Conservation (phyloP, 1,140 invertebrate genomes). For the Sweltsa coloradensis region DNA sequence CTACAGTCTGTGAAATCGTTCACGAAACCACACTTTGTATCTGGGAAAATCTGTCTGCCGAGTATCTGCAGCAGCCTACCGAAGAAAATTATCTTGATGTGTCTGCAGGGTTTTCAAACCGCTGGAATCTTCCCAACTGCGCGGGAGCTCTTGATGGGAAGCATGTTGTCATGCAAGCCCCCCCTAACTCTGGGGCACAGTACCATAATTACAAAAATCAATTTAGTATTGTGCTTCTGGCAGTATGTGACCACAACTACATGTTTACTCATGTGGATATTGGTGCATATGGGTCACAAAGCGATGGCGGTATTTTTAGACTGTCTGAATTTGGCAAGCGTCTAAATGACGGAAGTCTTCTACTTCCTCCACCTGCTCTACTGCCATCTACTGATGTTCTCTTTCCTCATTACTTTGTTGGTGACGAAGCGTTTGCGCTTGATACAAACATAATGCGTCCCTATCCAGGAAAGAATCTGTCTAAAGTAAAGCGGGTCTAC, state of each 20-base stretch:
- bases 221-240: slow-evolving; percentile 1
- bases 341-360: slow-evolving; percentile 7
- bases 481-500: slow-evolving; percentile 21
- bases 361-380: slow-evolving; percentile 15
- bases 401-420: slow-evolving; percentile 20
- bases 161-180: not conserved
- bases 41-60: not conserved
- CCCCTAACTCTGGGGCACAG: not conserved
- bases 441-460: slow-evolving; percentile 21
- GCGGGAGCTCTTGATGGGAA: not conserved
- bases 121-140: not conserved
- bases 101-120: not conserved
- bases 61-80: not conserved
- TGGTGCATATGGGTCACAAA: not conserved
- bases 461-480: slow-evolving; percentile 18
- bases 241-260: not conserved
- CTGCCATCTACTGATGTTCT: slow-evolving; percentile 12
- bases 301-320: slow-evolving; percentile 5
- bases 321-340: not conserved
- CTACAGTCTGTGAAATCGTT: not conserved
- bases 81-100: not conserved
- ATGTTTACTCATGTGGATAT: slow-evolving; percentile 4
- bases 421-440: slow-evolving; percentile 24
- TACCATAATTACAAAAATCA: not conserved
- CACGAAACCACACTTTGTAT: not conserved